Evolutionary conservation across 2,113 vertebrate genomes (phyloP).

Genomic region (Onychorhynchus coronatus): DNA sequence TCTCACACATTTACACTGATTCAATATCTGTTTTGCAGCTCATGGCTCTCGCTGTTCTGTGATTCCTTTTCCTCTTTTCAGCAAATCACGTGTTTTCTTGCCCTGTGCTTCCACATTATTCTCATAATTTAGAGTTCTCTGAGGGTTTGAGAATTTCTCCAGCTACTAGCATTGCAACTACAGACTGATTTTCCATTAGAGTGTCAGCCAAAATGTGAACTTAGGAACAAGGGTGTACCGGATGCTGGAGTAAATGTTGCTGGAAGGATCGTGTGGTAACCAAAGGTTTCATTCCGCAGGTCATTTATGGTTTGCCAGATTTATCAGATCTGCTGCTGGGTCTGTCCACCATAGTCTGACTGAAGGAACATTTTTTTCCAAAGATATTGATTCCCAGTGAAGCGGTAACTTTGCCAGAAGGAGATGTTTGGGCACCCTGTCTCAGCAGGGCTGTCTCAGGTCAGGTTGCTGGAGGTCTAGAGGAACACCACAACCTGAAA

Average conservation of each 20-base stretch:
- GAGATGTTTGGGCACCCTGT: not conserved
- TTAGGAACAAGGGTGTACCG: not conserved
- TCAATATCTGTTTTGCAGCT: not conserved
- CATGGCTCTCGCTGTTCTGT: not conserved
- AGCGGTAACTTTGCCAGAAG: not conserved
- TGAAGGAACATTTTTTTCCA: not conserved
- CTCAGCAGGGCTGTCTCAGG: not conserved
- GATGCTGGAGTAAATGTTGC: not conserved
- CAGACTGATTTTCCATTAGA: not conserved
- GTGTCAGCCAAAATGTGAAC: not conserved
- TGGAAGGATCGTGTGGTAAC: not conserved
- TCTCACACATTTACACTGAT: not conserved
- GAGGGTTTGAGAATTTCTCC: not conserved
- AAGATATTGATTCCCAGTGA: not conserved
- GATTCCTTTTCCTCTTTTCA: not conserved
- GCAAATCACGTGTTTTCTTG: not conserved
- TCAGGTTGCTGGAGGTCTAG: not conserved
- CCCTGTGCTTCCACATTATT: not conserved
- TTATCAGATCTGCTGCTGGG: not conserved
- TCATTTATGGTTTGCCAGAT: not conserved
- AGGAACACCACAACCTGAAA: not conserved
- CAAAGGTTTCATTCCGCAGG: not conserved
- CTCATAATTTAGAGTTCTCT: not conserved
- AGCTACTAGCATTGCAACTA: not conserved
- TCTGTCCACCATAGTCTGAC: not conserved